These are phyloP conservation scores for Geococcyx californianus DNA, from an alignment of 2,113 vertebrate species.

Conservation along the genomic window DNA sequence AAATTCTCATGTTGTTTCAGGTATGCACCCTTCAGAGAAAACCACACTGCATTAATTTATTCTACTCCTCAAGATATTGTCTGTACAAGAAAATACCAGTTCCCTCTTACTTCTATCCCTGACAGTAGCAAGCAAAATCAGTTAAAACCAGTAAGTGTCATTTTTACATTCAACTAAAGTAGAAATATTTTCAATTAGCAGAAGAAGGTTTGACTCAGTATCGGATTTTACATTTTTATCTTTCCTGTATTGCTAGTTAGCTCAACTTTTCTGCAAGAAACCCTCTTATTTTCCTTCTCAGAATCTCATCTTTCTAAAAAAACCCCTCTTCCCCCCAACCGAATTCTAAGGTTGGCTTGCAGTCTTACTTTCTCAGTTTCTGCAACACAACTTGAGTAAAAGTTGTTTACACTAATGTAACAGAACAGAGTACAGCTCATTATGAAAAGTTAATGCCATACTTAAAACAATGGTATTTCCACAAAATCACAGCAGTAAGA, in stretches of 20 bases:
- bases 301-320: neutral
- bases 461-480: neutral
- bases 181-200: conserved; percentile 3
- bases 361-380: neutral
- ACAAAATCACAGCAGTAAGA: neutral
- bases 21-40: neutral
- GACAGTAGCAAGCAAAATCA: neutral
- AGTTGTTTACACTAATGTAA: neutral
- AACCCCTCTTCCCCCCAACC: conserved; percentile 13
- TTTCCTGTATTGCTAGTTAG: neutral
- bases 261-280: neutral
- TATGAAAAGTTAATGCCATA: neutral
- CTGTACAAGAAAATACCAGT: neutral
- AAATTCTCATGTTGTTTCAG: neutral
- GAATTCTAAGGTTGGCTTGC: conserved; percentile 12
- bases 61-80: neutral
- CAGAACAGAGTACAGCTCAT: neutral
- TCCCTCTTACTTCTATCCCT: neutral
- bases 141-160: neutral
- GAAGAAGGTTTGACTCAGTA: neutral
- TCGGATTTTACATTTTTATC: conserved; percentile 18
- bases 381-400: neutral
- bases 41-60: neutral
- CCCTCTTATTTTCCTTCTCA: conserved; percentile 15
- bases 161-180: neutral